Percentiles rank a stretch among this genome's conserved stretches.
phyloP scores from a whole-genome alignment of 2,888 invertebrate species.

The Coenonympha arcania region DNA sequence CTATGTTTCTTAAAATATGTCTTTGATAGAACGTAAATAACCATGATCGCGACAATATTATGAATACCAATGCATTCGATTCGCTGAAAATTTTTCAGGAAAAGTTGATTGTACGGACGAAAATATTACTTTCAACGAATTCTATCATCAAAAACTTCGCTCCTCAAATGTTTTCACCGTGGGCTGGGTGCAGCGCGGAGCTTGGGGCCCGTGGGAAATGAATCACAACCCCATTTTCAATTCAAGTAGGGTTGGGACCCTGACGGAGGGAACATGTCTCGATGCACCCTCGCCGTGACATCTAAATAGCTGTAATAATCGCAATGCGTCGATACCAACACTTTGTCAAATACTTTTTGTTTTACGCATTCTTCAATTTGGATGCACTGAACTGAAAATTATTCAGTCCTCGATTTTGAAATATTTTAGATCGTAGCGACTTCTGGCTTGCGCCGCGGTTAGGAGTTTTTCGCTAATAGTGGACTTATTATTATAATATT shows the following conservation, averaged over 20 bases:
- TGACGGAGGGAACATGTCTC: conserved; percentile 47
- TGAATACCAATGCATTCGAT: conserved; percentile 40
- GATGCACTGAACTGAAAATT: no score
- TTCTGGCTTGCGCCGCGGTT: no score
- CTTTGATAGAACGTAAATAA: no score
- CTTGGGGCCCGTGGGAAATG: conserved; percentile 67
- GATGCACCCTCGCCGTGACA: conserved; percentile 61
- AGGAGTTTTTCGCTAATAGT: no score
- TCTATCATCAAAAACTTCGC: conserved; percentile 33
- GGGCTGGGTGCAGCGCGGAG: conserved; percentile 50
- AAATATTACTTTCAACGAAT: conserved; percentile 15
- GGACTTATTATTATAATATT: no score
- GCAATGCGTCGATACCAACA: conserved; percentile 41
- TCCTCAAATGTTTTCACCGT: conserved; percentile 39
- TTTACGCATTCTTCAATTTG: conserved; percentile 5
- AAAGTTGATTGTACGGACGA: neutral
- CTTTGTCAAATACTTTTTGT: conserved; percentile 13
- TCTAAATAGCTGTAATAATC: conserved; percentile 65
- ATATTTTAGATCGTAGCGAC: no score
- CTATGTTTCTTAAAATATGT: no score
- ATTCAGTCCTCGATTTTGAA: no score
- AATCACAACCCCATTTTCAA: conserved; percentile 73
- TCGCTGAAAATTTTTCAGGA: conserved; percentile 16
- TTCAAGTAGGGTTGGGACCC: conserved; percentile 56
- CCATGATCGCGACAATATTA: conserved; percentile 34